Evolutionary conservation across 2,888 invertebrate genomes (phyloP), one percentile per base, ranked within the genome.

Genomic region (Stegana nigrithorax): DNA sequence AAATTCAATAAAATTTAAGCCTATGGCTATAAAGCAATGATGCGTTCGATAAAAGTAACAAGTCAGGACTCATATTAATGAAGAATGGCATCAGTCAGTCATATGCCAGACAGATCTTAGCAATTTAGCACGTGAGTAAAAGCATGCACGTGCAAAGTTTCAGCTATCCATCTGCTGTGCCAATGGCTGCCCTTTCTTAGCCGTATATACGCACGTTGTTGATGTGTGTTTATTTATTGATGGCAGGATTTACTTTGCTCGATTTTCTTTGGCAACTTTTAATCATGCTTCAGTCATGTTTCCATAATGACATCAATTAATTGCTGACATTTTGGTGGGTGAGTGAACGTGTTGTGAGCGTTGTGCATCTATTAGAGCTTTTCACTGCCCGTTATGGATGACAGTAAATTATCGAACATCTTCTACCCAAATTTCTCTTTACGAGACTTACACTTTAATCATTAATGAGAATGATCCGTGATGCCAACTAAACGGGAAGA

Each of bases 281-380:
- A 76, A 75, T 78, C 73, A 75, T 67, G 68, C 68, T 63, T 66
- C 57, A 70, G 66, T 69, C 77, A 70, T 76, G 73, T 75, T 68
- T 69, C 70, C 66, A 73, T 78, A 78, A 78, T 78, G 71, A 71
- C 64, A 61, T 64, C 77, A 71, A 78, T 78, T 78, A 75, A 78
- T 78, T 78, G 69, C 60, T 64, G 56, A 65, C 66, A 69, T 67
- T 60, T 63, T 64, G 23, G 14, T 56, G 44, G 56, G n/a, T n/a
- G n/a, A n/a, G n/a, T n/a, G n/a, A n/a, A 6, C 17, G 32, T 39
- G 39, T 2, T 39, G 5, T 5, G 8, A 39, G 39, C 17, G n/a
- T 39, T n/a, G 17, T 8, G 39, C 39, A 17, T 39, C 14, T 14
- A 14, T 39, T 14, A n/a, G 17, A 39, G 17, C 39, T 51, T 51